Percentiles rank a stretch among this genome's conserved stretches.
Evolutionary conservation across 2,888 invertebrate genomes (phyloP).

Genomic region (Lypha dubia): DNA sequence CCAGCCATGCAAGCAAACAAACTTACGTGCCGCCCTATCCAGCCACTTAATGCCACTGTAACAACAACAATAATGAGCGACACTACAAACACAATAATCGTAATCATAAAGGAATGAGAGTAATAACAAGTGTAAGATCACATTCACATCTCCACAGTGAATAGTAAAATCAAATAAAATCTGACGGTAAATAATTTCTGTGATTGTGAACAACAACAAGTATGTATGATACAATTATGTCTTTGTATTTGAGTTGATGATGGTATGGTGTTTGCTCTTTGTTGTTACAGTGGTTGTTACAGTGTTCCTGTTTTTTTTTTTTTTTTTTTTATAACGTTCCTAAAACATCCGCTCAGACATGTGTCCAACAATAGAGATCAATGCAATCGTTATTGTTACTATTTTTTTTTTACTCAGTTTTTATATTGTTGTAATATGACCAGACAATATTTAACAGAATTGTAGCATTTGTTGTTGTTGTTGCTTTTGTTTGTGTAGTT

Average conservation of each 20-base stretch:
- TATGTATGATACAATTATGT: slow-evolving; percentile 62
- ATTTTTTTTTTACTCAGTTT: not conserved
- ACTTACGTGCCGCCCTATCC: slow-evolving; percentile 38
- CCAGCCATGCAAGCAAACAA: slow-evolving; percentile 24
- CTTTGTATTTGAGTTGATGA: slow-evolving; percentile 32
- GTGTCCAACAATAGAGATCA: slow-evolving; percentile 66
- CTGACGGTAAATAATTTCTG: slow-evolving; percentile 36
- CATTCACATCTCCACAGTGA: slow-evolving; percentile 27
- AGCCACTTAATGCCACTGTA: slow-evolving; percentile 38
- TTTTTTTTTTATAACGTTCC: slow-evolving; percentile 45
- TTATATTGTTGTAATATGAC: slow-evolving; percentile 52
- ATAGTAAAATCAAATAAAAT: slow-evolving; percentile 8
- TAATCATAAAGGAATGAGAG: slow-evolving; percentile 59
- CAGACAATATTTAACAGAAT: slow-evolving; percentile 65
- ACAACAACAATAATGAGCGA: slow-evolving; percentile 42
- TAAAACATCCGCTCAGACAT: slow-evolving; percentile 70
- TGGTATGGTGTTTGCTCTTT: no score
- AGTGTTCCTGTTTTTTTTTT: slow-evolving; percentile 11
- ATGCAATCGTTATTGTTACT: slow-evolving; percentile 63
- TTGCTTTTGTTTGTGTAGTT: slow-evolving; percentile 43
- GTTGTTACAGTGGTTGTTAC: not conserved
- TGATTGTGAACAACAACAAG: slow-evolving; percentile 13
- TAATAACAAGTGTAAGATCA: slow-evolving; percentile 69
- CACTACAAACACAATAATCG: slow-evolving; percentile 46
- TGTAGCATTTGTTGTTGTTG: slow-evolving; percentile 72